Evolutionary conservation across 2,797 vertebrate species (phyloP), one percentile per base, ranked within the genome.

Genomic region (Psittacula echo): DNA sequence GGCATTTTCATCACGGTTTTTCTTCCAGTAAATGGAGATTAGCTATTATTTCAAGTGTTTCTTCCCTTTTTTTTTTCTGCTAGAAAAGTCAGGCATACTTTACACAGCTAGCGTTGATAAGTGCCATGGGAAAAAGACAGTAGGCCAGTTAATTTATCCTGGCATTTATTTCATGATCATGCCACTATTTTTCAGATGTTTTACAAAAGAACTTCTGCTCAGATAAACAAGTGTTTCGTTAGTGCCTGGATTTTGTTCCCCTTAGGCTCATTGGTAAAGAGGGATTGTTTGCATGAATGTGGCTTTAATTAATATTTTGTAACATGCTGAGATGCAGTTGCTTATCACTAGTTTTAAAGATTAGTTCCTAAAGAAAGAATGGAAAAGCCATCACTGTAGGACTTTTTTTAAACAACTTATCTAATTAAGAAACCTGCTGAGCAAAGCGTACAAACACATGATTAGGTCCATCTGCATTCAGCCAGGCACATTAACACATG

Each of bases 391-490:
- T 81, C 83, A 56, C 91, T 3, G 0, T 30, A 60, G 85, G 80
- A 54, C 26, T 70, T 37, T 80, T 64, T 76, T 81, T 14, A 65
- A 93, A 65, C 89, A 89, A 74, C 79, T 83, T 11, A 76, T 47
- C 80, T 93, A 94, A 93, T 96, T 93, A 95, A 94, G 87, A 34
- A 91, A 83, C 95, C 92, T 44, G 83, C 93, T 91, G 96, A 93
- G 95, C 66, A 48, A 74, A 81, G 76, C 6, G 0, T 29, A 50
- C 70, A 11, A 58, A 58, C 76, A 47, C 77, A 17, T 9, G 83
- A 45, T 6, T 19, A 17, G 54, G 88, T 78, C 91, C 90, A 86
- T 95, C 95, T 94, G 83, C 48, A 79, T 91, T 76, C 95, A 90
- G 76, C 61, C 85, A 62, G 66, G 23, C 78, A 66, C 47, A n/a